Evolutionary conservation across 2,113 vertebrate species (phyloP), one percentile per base, ranked within the genome.

Genomic region (Lutjanus erythropterus): DNA sequence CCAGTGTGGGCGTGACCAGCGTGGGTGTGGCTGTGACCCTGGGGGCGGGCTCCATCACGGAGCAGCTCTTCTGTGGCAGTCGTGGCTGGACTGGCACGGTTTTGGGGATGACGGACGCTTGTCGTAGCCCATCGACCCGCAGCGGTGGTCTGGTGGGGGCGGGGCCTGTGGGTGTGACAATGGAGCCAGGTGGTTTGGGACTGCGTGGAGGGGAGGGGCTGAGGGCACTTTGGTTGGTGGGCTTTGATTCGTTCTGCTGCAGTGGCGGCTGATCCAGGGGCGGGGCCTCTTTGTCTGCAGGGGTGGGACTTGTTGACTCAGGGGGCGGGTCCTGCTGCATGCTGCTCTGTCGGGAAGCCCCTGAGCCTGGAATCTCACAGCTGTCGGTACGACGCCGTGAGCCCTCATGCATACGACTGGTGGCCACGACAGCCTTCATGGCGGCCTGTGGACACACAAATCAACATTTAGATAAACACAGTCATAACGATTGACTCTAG

Each of bases 341-440:
- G 87, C 90, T 94, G 90, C 91, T 88, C 84, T 94, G 93, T 71
- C 89, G 79, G n/a, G 93, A 91, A 23, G 81, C 81, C 2, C 93
- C 94, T 0, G 93, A 89, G 9, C 86, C 90, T 1, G 93, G 93
- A 25, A 94, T 93, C 75, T 95, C 95, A 29, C 93, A 94, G 90
- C 95, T 95, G 92, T 95, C 95, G 0, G 95, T 96, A 10, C 96
- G 89, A 3, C 93, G 83, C 62, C 94, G 91, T 2, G 96, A 95
- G 5, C 96, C 82, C 70, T 97, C 96, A 0, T 95, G 94, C 92
- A 96, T 91, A n/a, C 96, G 95, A 72, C 96, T 92, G 65, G 97
- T 97, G 41, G 96, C 95, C 7, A 97, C 95, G 1, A 96, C 94
- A 0, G 96, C 96, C 81, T 98, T 98, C 96, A 97, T 96, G 68